Evolutionary conservation across 2,113 vertebrate genomes (phyloP), one percentile per base, ranked within the genome.

Genomic region (Xiphophorus hellerii): DNA sequence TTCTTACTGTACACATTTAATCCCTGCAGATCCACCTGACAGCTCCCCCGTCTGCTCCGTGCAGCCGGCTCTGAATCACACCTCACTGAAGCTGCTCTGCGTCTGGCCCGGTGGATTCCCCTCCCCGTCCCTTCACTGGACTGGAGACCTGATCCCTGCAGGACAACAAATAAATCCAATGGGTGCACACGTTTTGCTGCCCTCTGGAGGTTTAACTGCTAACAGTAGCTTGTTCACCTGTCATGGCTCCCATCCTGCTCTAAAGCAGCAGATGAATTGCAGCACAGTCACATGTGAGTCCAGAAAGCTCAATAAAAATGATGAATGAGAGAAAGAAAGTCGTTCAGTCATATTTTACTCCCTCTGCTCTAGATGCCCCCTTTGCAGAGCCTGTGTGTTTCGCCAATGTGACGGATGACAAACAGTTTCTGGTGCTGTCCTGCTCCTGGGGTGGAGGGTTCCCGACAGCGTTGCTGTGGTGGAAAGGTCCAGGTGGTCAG

Each of bases 51-150:
- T 92, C 76, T 98, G 97, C 74, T 92, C 92, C 0, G 89, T 94
- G 22, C 74, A 92, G 74, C 92, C 96, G 5, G 89, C 88, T 20
- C 30, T 87, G 51, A 95, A 96, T 82, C 92, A 94, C 90, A 90
- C 63, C 76, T 93, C 94, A 5, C 92, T 96, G 89, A 87, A 90
- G 30, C 88, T 98, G 73, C 81, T 84, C 77, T 98, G 97, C 80
- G 87, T 88, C 64, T 98, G 97, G 97, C 71, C 78, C 0, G 96
- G 96, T 27, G 96, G 97, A 1, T 91, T 95, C 44, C 97, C 96
- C 4, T 61, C 86, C 1, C 95, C 95, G 5, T 91, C 73, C 60
- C 89, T 98, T 77, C 88, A 62, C 54, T 98, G 97, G 96, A 93
- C 89, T 17, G 93, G 94, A 29, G 89, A 91, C 33, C 73, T 84